Evolutionary conservation across 2,113 vertebrate species (phyloP).

Genomic region (Pampusana beccarii): DNA sequence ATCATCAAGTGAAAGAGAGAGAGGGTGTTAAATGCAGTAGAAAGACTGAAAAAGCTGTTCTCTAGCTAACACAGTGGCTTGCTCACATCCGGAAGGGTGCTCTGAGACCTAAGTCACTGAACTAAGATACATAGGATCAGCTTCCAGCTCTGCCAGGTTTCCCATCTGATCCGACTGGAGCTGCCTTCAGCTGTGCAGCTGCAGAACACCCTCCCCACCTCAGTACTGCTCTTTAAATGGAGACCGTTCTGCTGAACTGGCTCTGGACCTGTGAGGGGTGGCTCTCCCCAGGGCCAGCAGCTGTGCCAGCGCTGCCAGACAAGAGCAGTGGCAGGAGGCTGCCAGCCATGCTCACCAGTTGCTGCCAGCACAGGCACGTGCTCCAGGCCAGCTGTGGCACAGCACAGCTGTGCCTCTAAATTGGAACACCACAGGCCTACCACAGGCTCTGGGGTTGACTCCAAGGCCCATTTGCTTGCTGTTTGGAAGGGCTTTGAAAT

Average conservation of each 20-base stretch:
- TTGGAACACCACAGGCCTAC: background rate
- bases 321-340: background rate
- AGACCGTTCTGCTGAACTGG: background rate
- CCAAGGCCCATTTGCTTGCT: background rate
- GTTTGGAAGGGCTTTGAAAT: background rate
- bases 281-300: background rate
- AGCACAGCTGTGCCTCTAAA: background rate
- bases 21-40: background rate
- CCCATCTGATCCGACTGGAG: background rate
- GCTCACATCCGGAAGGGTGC: background rate
- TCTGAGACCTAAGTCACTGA: background rate
- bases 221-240: background rate
- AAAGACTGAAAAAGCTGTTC: background rate
- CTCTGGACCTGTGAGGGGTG: background rate
- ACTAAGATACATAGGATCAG: background rate
- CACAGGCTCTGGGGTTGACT: background rate
- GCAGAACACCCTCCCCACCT: background rate
- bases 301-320: background rate
- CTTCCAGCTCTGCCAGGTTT: background rate
- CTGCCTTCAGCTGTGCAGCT: background rate
- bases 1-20: background rate
- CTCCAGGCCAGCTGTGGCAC: background rate
- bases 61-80: background rate
- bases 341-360: background rate
- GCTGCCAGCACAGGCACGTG: background rate